Base-by-base conservation (phyloP, 2,888 invertebrate genomes). In the Scaptomyza tumidula region DNA sequence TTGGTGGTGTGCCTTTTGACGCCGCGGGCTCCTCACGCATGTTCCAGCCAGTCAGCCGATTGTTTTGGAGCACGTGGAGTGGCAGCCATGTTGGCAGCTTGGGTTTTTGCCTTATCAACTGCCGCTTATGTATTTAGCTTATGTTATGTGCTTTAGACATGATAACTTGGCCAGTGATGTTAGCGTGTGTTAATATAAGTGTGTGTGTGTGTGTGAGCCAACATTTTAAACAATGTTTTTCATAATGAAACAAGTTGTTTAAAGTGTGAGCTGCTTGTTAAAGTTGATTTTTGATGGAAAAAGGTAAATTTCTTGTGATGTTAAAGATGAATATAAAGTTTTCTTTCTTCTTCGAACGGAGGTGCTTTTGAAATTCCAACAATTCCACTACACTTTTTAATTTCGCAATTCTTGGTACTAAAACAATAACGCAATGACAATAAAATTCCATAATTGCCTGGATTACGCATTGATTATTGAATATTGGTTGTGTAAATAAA, bases 101-200 rank as follows among this genome's bases (percentile, higher is more conserved):
- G 3, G 14, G 13, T 5, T 35, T 35, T 45, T 33, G 74, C 85
- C 86, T 80, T 86, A 86, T 86, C 84, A 82, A 84, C 84, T 86
- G 84, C 35, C 80, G 87, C 78, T 82, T 86, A 86, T 86, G 83
- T 83, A 80, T 80, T 86, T 81, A 86, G 75, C 80, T 81, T 83
- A 83, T 80, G 83, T 76, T 86, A 70, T 80, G 60, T 53, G 62
- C 55, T 70, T 39, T 43, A 44, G 53, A 27, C 45, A 43, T 45
- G 56, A 10, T 9, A 49, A 31, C 19, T 39, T n/a, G 29, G 16
- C 2, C 27, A 41, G 27, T 10, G 62, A 43, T 68, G 75, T 10
- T 41, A 10, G 0, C n/a, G 41, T 57, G 54, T 55, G 50, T n/a
- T 2, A 6, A 11, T 53, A 16, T 27, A 11, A 29, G 35, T 19